These are phyloP conservation scores for Digitonthophagus gazella DNA, from an alignment of 2,888 invertebrate species.

Conservation along the genomic window DNA sequence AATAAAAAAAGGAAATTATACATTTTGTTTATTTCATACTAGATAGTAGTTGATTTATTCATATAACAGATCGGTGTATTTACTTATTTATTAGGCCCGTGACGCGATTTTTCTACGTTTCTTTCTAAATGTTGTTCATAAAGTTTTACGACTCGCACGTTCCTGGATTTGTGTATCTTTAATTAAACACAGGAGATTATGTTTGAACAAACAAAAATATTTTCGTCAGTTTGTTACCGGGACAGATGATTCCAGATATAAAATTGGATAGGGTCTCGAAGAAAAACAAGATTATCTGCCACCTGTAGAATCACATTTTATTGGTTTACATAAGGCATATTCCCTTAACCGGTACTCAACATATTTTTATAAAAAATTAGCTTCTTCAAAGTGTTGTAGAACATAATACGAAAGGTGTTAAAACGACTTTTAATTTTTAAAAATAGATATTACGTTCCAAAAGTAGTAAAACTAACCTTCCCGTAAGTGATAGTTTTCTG, in stretches of 20 bases:
- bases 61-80: too few species aligned
- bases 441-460: too few species aligned
- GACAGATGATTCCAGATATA: not conserved
- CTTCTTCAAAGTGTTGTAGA: too few species aligned
- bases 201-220: not conserved
- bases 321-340: not conserved
- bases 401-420: too few species aligned
- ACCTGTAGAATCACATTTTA: not conserved
- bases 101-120: not conserved
- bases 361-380: too few species aligned
- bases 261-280: not conserved
- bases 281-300: not conserved
- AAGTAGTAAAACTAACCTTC: too few species aligned
- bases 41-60: too few species aligned
- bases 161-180: too few species aligned
- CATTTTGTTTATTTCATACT: too few species aligned
- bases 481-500: too few species aligned
- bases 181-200: not conserved
- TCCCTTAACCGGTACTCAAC: not conserved
- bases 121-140: not conserved
- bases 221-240: not conserved
- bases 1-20: too few species aligned
- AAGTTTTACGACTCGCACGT: not conserved
- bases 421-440: too few species aligned
- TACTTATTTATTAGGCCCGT: not conserved